These are phyloP conservation scores for Nipponacmea schrenckii DNA, from an alignment of 2,888 invertebrate genomes.

Conservation along the genomic window DNA sequence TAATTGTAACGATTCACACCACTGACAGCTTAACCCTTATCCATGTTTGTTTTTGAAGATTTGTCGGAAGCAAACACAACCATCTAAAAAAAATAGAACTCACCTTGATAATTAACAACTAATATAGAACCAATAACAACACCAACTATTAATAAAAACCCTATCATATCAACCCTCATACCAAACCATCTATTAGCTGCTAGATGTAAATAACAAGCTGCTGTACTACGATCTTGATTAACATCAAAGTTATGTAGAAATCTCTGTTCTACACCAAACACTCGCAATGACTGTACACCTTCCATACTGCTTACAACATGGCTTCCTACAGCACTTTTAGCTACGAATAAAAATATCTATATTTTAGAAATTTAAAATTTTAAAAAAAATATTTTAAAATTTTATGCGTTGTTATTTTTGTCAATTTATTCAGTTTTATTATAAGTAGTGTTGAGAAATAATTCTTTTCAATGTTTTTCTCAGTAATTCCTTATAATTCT, in stretches of 20 bases:
- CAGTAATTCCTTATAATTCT: no score
- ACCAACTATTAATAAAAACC: conserved; percentile 37
- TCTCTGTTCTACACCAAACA: conserved; percentile 42
- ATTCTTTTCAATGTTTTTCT: no score
- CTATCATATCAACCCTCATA: conserved; percentile 44
- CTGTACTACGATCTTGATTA: conserved; percentile 67
- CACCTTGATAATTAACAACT: conserved; percentile 39
- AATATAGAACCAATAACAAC: conserved; percentile 35
- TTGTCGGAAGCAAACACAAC: no score
- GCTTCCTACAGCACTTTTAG: conserved; percentile 44
- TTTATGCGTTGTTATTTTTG: no score
- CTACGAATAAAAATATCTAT: conserved; percentile 24
- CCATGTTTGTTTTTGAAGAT: no score
- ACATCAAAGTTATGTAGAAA: conserved; percentile 49
- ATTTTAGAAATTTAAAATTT: no score
- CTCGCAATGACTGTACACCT: conserved; percentile 45
- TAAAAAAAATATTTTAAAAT: no score
- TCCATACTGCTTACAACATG: conserved; percentile 51
- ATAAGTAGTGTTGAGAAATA: no score
- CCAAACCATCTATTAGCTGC: conserved; percentile 50
- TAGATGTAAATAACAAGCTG: conserved; percentile 47
- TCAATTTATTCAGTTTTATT: no score
- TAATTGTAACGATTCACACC: no score
- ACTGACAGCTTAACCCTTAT: no score
- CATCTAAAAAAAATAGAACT: background rate